These are phyloP conservation scores for Elysia crispata DNA, from an alignment of 2,888 invertebrate genomes.

Conservation along the genomic window DNA sequence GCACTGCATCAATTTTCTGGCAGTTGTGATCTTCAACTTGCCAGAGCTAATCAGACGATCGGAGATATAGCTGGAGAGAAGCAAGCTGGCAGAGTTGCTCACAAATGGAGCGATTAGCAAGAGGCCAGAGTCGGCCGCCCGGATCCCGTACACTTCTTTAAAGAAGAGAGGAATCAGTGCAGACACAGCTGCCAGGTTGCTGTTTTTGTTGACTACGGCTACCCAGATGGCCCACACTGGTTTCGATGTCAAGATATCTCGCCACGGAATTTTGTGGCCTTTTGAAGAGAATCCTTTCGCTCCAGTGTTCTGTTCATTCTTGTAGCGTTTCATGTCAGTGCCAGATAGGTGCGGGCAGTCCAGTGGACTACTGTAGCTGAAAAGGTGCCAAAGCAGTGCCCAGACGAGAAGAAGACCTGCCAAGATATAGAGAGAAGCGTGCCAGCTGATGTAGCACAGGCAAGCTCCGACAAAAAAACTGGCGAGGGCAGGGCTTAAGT, in stretches of 20 bases:
- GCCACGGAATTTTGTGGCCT: slow-evolving; percentile 72
- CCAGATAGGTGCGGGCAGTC: neutral
- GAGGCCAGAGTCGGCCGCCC: neutral
- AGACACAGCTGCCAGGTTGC: slow-evolving; percentile 78
- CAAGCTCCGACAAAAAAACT: too few relatives aligned
- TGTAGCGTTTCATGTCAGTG: neutral
- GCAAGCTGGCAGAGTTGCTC: neutral
- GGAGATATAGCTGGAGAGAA: neutral
- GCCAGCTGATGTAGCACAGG: too few relatives aligned
- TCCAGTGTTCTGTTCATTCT: neutral
- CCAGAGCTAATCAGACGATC: neutral
- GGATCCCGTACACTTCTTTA: neutral
- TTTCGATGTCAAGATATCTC: slow-evolving; percentile 76
- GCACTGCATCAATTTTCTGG: neutral
- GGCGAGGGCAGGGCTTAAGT: too few relatives aligned
- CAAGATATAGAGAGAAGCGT: too few relatives aligned
- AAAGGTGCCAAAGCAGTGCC: too few relatives aligned
- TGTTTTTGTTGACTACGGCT: slow-evolving; percentile 79
- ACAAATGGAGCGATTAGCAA: neutral
- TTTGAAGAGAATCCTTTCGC: neutral
- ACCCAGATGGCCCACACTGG: slow-evolving; percentile 79
- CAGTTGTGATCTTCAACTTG: neutral
- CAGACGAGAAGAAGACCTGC: too few relatives aligned
- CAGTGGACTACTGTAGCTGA: too few relatives aligned
- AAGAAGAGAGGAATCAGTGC: slow-evolving; percentile 54